phyloP scores from a whole-genome alignment of 2,113 vertebrate species.

The Himantopus leucocephalus region DNA sequence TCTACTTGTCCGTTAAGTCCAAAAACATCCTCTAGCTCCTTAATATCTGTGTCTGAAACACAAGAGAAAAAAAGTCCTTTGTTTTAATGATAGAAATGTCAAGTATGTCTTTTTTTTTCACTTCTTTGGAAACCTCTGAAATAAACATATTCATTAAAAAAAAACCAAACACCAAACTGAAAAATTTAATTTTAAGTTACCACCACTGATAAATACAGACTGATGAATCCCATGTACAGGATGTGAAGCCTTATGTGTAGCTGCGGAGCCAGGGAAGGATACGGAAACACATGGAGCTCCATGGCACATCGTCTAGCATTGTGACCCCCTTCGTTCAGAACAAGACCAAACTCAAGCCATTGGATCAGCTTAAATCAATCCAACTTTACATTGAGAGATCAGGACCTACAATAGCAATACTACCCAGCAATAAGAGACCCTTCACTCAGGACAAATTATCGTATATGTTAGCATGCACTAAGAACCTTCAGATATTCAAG shows the following conservation, averaged over 20 bases:
- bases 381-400: background rate
- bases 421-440: background rate
- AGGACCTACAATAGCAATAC: background rate
- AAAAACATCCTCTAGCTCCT: conserved; percentile 82
- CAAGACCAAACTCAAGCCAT: background rate
- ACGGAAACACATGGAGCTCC: background rate
- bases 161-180: background rate
- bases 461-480: background rate
- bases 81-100: background rate
- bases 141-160: background rate
- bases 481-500: background rate
- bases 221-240: background rate
- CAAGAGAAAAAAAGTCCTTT: conserved; percentile 14
- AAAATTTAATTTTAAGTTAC: background rate
- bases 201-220: background rate
- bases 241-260: background rate
- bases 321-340: background rate
- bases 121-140: background rate
- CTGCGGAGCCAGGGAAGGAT: background rate
- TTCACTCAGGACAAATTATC: background rate
- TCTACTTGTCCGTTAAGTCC: conserved; percentile 89
- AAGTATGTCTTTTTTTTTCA: background rate
- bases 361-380: background rate
- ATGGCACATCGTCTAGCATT: background rate
- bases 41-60: conserved; percentile 75